Percentiles rank a stretch among this genome's conserved stretches.
Evolutionary conservation across 2,888 invertebrate genomes (phyloP).

Genomic region (Cerceris ruficornis): DNA sequence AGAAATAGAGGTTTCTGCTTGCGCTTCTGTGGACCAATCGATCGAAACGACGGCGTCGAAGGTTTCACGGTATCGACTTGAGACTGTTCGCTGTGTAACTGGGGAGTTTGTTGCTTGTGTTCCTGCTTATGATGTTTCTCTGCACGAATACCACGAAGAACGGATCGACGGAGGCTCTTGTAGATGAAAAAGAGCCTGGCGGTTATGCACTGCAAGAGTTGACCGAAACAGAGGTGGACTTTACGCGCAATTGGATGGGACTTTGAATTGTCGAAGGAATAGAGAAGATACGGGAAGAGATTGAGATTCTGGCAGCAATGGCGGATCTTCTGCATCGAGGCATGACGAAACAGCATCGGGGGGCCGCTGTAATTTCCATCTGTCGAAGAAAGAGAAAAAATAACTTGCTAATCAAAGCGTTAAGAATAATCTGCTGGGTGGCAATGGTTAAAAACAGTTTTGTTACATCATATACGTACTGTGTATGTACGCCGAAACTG

Average conservation of each 20-base stretch:
- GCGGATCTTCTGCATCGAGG: conserved; percentile 78
- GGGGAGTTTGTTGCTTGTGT: not conserved
- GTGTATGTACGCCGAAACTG: not conserved
- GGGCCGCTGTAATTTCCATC: conserved; percentile 76
- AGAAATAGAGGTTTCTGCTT: conserved; percentile 67
- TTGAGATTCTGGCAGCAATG: conserved; percentile 81
- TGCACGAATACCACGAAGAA: conserved; percentile 37
- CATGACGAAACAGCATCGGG: conserved; percentile 73
- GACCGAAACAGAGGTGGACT: conserved; percentile 70
- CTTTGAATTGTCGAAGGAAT: conserved; percentile 77
- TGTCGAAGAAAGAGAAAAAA: conserved; percentile 54
- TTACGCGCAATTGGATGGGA: conserved; percentile 75
- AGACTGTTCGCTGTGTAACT: not conserved
- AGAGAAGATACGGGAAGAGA: conserved; percentile 78
- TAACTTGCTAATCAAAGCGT: conserved; percentile 5
- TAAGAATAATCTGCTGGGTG: not conserved
- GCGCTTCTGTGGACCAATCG: conserved; percentile 61
- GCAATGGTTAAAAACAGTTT: conserved; percentile 22
- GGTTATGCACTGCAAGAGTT: conserved; percentile 66
- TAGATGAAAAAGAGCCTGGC: conserved; percentile 71
- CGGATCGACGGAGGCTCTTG: conserved; percentile 61
- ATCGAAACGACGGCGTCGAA: conserved; percentile 37
- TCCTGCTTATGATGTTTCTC: not conserved
- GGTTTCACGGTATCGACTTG: not conserved
- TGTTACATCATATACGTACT: conserved; percentile 14